Conservation (phyloP, 2,888 invertebrate species). For the Caenorhabditis sp. region DNA sequence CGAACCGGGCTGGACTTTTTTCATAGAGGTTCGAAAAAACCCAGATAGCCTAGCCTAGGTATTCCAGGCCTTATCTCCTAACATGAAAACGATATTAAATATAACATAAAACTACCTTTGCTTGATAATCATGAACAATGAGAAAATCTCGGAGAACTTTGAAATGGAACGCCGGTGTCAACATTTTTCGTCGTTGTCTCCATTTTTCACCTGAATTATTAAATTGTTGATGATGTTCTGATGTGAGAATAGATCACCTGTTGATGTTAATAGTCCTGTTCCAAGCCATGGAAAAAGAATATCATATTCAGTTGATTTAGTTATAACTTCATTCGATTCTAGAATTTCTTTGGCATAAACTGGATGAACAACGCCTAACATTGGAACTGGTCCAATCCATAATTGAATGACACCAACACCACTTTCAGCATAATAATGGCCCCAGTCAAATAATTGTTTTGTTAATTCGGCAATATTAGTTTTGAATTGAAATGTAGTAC, state of each 20-base stretch:
- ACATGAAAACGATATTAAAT: too few species aligned
- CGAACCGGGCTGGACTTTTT: too few species aligned
- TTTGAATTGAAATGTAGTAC: slow-evolving; percentile 25
- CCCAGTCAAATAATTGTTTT: slow-evolving; percentile 11
- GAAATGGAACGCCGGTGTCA: slow-evolving; percentile 75
- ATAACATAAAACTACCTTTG: slow-evolving; percentile 19
- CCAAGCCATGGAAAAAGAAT: slow-evolving; percentile 73
- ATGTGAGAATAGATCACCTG: slow-evolving; percentile 13
- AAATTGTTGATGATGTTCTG: neutral
- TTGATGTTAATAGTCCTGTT: slow-evolving; percentile 72
- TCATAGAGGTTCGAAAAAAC: too few species aligned
- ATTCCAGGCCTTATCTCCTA: too few species aligned
- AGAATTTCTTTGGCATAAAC: slow-evolving; percentile 57
- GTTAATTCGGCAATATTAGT: slow-evolving; percentile 15
- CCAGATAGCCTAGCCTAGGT: too few species aligned
- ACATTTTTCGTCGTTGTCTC: slow-evolving; percentile 72
- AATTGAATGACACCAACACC: slow-evolving; percentile 17
- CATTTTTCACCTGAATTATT: slow-evolving; percentile 71
- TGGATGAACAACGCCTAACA: slow-evolving; percentile 44
- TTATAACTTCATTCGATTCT: slow-evolving; percentile 68
- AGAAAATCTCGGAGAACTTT: slow-evolving; percentile 73
- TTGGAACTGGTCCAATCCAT: slow-evolving; percentile 51
- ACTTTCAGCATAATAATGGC: slow-evolving; percentile 9
- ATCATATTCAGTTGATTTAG: slow-evolving; percentile 72
- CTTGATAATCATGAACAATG: slow-evolving; percentile 38